Evolutionary conservation across 2,797 vertebrate species (phyloP).

Genomic region (Anguilla pacifica): DNA sequence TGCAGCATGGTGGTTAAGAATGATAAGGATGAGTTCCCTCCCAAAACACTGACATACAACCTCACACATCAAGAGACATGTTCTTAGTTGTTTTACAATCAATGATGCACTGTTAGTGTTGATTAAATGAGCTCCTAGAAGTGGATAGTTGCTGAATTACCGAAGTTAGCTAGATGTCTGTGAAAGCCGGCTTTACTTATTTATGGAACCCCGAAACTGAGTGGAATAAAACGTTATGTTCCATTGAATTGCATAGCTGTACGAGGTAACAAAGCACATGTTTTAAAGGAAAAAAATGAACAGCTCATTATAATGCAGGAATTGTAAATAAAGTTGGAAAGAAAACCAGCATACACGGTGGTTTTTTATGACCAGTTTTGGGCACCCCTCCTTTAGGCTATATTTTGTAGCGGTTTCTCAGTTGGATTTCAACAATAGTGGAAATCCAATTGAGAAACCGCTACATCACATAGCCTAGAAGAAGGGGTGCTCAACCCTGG

Average conservation of each 20-base stretch:
- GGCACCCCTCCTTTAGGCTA: not conserved
- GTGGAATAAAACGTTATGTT: not conserved
- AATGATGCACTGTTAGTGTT: not conserved
- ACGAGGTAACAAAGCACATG: not conserved
- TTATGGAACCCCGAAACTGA: not conserved
- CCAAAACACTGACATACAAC: not conserved
- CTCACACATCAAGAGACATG: not conserved
- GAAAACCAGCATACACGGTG: too few species aligned
- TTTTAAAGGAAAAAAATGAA: too few species aligned
- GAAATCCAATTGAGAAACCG: not conserved
- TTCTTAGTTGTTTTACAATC: not conserved
- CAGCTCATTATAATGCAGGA: too few species aligned
- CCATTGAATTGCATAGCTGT: not conserved
- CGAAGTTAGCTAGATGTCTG: not conserved
- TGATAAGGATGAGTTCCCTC: constrained; percentile 34
- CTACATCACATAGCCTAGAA: not conserved
- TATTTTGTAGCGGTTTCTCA: not conserved
- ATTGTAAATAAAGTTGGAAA: too few species aligned
- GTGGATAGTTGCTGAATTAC: not conserved
- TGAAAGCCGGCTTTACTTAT: not conserved
- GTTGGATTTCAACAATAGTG: not conserved
- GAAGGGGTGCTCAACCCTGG: too few species aligned
- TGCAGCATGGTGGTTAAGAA: constrained; percentile 21
- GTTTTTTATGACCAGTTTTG: too few species aligned
- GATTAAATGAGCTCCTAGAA: not conserved